These are phyloP conservation scores for Epinephelus moara DNA, from an alignment of 2,113 vertebrate species.

Conservation along the genomic window DNA sequence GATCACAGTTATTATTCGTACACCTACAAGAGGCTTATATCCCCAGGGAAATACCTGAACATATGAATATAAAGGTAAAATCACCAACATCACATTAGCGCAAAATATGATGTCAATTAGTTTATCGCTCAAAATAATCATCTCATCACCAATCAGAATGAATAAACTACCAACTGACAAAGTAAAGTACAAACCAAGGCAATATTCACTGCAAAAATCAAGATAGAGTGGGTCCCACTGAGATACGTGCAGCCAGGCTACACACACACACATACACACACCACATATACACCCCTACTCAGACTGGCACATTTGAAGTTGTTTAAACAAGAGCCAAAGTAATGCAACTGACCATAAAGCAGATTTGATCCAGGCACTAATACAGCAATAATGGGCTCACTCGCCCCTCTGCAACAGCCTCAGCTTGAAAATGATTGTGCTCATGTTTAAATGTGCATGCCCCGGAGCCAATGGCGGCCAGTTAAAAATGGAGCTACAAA, in stretches of 20 bases:
- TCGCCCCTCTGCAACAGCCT: neutral
- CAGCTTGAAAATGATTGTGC: neutral
- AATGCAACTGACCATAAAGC: neutral
- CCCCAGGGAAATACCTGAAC: neutral
- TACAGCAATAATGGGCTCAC: neutral
- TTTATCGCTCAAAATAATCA: neutral
- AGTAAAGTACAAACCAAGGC: neutral
- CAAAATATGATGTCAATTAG: neutral
- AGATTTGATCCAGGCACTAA: constrained; percentile 8
- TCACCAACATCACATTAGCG: neutral
- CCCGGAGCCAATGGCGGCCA: neutral
- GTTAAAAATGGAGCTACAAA: neutral
- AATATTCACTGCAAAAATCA: neutral
- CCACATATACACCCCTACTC: neutral
- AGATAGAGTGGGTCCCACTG: too few relatives aligned
- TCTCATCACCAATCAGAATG: neutral
- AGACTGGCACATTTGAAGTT: neutral
- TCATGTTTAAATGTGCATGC: neutral
- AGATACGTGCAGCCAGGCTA: neutral
- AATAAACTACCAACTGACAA: neutral
- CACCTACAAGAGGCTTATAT: neutral
- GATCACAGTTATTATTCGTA: neutral
- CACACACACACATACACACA: neutral
- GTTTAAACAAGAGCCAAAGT: neutral
- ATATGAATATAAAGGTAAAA: neutral